These are phyloP conservation scores for Leptocoma aspasia DNA, from an alignment of 2,113 vertebrate genomes.

Conservation along the genomic window DNA sequence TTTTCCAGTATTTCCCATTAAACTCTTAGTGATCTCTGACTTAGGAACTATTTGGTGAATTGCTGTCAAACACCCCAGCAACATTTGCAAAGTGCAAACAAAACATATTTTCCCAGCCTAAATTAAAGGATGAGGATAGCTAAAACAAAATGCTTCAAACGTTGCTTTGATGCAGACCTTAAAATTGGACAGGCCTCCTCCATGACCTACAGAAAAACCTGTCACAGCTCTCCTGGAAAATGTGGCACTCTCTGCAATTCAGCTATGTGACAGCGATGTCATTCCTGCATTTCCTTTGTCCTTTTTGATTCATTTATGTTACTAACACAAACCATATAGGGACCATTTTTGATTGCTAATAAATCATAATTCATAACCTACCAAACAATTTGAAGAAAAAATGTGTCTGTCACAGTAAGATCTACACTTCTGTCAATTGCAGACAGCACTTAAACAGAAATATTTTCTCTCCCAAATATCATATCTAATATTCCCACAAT, in stretches of 20 bases:
- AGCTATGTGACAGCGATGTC: background rate
- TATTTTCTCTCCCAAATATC: background rate
- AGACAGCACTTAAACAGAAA: background rate
- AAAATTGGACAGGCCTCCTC: background rate
- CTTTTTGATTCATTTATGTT: background rate
- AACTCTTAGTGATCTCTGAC: background rate
- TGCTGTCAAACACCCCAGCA: background rate
- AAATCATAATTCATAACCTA: background rate
- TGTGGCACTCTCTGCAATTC: fast-evolving
- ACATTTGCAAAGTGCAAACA: background rate
- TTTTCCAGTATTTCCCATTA: background rate
- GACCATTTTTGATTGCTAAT: background rate
- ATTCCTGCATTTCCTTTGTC: background rate
- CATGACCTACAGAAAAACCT: background rate
- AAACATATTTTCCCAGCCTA: background rate
- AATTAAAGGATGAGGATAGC: background rate
- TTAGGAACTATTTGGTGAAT: background rate
- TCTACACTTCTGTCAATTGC: background rate
- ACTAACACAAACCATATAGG: background rate
- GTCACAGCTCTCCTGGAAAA: background rate
- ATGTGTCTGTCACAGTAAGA: background rate
- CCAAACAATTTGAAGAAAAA: background rate
- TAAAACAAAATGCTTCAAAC: background rate
- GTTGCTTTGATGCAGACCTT: background rate
- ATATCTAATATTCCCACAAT: background rate